A percentile compares a stretch with the other conserved stretches of the same genome.
phyloP scores from a whole-genome alignment of 2,797 vertebrate species.

The Monodelphis domestica region DNA sequence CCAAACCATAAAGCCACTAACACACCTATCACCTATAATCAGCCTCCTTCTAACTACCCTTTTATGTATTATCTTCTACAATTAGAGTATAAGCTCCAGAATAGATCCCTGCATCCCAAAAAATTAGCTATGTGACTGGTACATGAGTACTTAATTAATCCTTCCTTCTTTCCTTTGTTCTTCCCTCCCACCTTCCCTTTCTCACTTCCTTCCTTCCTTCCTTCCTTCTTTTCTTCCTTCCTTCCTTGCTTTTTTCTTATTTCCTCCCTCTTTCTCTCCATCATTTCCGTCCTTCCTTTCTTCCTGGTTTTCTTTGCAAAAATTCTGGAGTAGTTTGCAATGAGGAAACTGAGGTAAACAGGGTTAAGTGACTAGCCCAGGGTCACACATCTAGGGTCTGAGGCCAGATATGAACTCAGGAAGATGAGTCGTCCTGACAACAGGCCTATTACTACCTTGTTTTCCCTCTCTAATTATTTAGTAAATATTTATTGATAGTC shows the following conservation, averaged over 20 bases:
- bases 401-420: too few species aligned
- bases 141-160: neutral
- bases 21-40: neutral
- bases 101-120: neutral
- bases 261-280: too few species aligned
- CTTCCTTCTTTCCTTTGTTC: neutral
- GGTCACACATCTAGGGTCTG: too few species aligned
- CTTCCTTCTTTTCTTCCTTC: neutral
- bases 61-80: neutral
- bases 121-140: neutral
- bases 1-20: neutral
- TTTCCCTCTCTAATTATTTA: neutral
- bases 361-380: too few species aligned
- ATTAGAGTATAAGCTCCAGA: neutral
- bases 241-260: neutral
- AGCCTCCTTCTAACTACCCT: neutral
- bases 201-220: slow-evolving; percentile 11
- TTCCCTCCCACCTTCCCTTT: slow-evolving; percentile 48
- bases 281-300: too few species aligned
- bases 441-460: too few species aligned
- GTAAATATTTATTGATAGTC: neutral
- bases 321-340: too few species aligned
- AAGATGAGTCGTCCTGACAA: too few species aligned
- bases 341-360: too few species aligned
- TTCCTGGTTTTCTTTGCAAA: too few species aligned